Conservation (phyloP, 35 echinoderm and acorn worm genomes). For the Eucidaris tribuloides region DNA sequence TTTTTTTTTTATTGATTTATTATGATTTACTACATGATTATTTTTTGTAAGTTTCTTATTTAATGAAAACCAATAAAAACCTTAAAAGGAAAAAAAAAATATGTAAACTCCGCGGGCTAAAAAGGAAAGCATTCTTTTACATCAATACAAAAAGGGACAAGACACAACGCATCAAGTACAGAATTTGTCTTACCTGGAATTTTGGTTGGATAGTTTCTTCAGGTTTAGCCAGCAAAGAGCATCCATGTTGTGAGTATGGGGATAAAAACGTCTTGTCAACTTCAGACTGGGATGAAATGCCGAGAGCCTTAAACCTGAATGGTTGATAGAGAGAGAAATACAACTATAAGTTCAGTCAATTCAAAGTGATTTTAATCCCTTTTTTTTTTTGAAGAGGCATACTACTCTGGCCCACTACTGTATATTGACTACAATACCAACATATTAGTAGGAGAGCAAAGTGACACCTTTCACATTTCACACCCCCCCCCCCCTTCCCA, state of each 20-base stretch:
- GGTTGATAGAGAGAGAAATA: no score
- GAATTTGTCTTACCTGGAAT: slow-evolving; percentile 70
- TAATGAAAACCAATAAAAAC: not conserved
- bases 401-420: not conserved
- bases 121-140: not conserved
- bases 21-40: not conserved
- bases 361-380: not conserved
- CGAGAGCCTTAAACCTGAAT: slow-evolving; percentile 48
- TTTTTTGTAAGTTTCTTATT: not conserved
- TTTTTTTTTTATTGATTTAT: no score
- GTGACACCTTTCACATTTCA: not conserved
- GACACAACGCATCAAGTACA: not conserved
- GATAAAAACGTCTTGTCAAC: slow-evolving; percentile 81
- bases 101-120: not conserved
- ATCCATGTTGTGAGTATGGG: slow-evolving; percentile 99
- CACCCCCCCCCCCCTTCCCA: not conserved
- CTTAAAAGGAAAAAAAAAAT: not conserved
- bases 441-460: not conserved
- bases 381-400: not conserved
- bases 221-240: slow-evolving; percentile 92
- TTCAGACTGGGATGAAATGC: slow-evolving; percentile 85
- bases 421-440: not conserved
- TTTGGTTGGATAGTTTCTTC: slow-evolving; percentile 84
- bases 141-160: not conserved
- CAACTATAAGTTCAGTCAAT: no score